phyloP scores from a whole-genome alignment of 2,888 invertebrate genomes.

The Callosobruchus maculatus region DNA sequence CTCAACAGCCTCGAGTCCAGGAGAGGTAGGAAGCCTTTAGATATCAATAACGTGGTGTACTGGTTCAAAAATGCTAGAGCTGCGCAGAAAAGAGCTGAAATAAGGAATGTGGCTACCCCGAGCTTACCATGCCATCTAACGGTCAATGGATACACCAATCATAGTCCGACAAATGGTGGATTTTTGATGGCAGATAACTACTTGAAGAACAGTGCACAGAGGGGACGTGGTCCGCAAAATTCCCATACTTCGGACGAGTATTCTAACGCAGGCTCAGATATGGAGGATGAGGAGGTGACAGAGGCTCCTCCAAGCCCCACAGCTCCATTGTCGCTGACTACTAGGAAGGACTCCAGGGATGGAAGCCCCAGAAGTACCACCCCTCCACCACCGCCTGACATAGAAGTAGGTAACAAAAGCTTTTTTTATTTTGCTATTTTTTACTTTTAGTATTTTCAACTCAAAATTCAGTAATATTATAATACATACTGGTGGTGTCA shows the following conservation, averaged over 20 bases:
- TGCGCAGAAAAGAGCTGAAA: slow-evolving; percentile 88
- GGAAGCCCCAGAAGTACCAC: slow-evolving; percentile 48
- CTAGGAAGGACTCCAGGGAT: slow-evolving; percentile 56
- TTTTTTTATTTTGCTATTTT: too few species aligned
- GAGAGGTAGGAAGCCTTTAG: slow-evolving; percentile 87
- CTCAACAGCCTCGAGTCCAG: slow-evolving; percentile 90
- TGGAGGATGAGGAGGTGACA: slow-evolving; percentile 62
- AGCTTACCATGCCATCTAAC: slow-evolving; percentile 60
- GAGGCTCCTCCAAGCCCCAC: slow-evolving; percentile 62
- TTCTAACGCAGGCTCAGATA: slow-evolving; percentile 64
- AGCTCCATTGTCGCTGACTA: slow-evolving; percentile 68
- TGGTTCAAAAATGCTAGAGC: slow-evolving; percentile 98
- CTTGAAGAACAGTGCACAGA: slow-evolving; percentile 62
- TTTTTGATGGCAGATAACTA: slow-evolving; percentile 62
- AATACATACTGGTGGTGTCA: too few species aligned
- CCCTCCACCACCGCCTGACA: slow-evolving; percentile 36
- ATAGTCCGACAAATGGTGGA: slow-evolving; percentile 62
- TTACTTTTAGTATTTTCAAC: too few species aligned
- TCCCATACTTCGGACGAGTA: slow-evolving; percentile 66
- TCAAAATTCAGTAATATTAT: too few species aligned
- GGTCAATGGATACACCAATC: slow-evolving; percentile 63
- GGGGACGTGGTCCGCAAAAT: slow-evolving; percentile 52
- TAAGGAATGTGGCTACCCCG: slow-evolving; percentile 56
- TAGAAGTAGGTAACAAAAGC: slow-evolving; percentile 44
- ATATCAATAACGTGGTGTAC: slow-evolving; percentile 93